Percentiles rank a stretch among this genome's conserved stretches.
These are phyloP conservation scores for Lycaena phlaeas DNA, from an alignment of 2,888 invertebrate genomes.

Conservation along the genomic window DNA sequence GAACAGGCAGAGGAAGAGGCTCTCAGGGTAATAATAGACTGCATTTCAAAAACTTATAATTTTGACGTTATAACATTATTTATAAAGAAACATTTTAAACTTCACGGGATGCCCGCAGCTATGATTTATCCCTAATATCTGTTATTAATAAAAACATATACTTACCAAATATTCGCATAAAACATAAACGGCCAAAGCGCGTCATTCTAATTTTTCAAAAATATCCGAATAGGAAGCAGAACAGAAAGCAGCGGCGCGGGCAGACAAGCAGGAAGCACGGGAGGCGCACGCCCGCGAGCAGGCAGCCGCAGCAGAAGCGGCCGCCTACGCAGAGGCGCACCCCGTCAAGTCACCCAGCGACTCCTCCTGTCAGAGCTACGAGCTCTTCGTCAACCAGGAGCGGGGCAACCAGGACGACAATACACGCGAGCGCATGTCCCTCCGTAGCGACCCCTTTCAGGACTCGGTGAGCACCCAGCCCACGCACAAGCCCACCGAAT, in stretches of 20 bases:
- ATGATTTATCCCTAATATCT: no score
- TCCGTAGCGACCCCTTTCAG: constrained; percentile 89
- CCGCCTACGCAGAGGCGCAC: constrained; percentile 74
- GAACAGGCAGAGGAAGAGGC: constrained; percentile 96
- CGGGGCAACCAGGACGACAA: constrained; percentile 92
- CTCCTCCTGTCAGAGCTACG: constrained; percentile 93
- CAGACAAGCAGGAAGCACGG: constrained; percentile 75
- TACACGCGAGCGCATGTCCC: constrained; percentile 92
- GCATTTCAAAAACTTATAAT: no score
- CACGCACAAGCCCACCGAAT: constrained; percentile 73
- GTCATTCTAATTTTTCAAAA: neutral
- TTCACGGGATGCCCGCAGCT: no score
- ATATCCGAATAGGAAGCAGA: constrained; percentile 80
- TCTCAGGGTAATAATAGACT: constrained; percentile 79
- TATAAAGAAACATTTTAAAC: neutral
- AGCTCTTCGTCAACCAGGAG: constrained; percentile 91
- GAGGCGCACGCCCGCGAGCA: constrained; percentile 75
- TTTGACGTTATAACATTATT: neutral
- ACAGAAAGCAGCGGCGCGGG: constrained; percentile 82
- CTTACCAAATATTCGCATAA: neutral
- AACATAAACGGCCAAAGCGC: neutral
- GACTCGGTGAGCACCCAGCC: constrained; percentile 89
- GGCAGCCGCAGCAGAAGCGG: constrained; percentile 76
- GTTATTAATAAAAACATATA: neutral
- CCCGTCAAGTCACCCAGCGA: constrained; percentile 92